phyloP scores from a whole-genome alignment of 2,888 invertebrate genomes.

The Sarcophaga carnaria region DNA sequence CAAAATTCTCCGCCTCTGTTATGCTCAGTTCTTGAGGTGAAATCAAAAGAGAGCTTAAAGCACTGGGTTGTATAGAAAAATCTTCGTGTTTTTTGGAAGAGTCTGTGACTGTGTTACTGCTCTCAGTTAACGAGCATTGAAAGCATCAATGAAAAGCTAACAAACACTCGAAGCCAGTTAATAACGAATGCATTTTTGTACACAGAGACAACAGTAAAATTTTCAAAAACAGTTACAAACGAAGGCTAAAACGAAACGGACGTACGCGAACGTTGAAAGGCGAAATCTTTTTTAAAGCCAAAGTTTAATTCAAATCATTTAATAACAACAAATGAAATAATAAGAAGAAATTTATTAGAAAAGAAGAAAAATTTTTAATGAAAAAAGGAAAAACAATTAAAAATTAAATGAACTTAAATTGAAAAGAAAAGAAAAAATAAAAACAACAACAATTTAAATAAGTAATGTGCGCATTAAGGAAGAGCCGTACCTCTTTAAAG shows the following conservation, averaged over 20 bases:
- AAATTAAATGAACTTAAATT: background rate
- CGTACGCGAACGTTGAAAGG: slow-evolving; percentile 65
- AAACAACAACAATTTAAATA: slow-evolving; percentile 9
- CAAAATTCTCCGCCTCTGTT: too few species aligned
- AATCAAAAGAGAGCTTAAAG: too few species aligned
- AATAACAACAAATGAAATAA: background rate
- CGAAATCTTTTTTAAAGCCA: background rate
- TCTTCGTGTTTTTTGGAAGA: background rate
- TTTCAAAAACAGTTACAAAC: slow-evolving; percentile 78
- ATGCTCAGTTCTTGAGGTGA: too few species aligned
- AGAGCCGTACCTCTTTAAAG: background rate
- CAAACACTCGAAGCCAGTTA: background rate
- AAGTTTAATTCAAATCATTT: background rate
- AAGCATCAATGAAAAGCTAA: slow-evolving; percentile 57
- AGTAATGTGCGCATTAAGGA: slow-evolving; percentile 32
- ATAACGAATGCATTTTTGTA: slow-evolving; percentile 10
- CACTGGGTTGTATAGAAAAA: background rate
- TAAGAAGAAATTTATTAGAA: background rate
- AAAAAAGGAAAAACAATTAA: background rate
- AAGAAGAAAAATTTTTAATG: background rate
- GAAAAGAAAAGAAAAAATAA: background rate
- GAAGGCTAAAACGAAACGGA: slow-evolving; percentile 78
- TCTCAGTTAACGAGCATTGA: background rate
- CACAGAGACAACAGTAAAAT: slow-evolving; percentile 38
- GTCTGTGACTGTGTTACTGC: background rate